phyloP scores from a whole-genome alignment of 2,113 vertebrate genomes.

The Chlorocebus sabaeus region DNA sequence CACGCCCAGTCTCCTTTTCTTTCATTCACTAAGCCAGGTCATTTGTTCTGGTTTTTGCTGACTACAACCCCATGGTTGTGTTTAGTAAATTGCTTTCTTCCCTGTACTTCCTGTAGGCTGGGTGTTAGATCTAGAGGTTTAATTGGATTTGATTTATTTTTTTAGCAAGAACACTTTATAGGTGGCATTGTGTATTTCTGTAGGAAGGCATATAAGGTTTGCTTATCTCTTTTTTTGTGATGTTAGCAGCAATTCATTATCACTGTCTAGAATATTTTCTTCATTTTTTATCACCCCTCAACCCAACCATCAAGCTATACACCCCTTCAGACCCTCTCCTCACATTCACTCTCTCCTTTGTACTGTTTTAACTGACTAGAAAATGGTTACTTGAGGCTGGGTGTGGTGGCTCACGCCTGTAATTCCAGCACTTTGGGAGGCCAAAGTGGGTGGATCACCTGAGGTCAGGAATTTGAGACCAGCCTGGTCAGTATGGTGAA shows the following conservation, averaged over 20 bases:
- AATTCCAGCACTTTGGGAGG: background rate
- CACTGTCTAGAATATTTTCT: background rate
- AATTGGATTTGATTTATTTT: conserved; percentile 3
- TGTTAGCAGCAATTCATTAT: background rate
- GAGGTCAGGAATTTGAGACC: background rate
- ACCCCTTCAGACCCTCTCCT: background rate
- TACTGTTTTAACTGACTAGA: background rate
- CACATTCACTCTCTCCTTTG: background rate
- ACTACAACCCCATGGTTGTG: background rate
- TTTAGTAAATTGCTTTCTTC: background rate
- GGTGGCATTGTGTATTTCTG: background rate
- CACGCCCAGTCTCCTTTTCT: background rate
- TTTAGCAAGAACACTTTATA: background rate
- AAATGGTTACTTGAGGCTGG: background rate
- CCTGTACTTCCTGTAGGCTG: background rate
- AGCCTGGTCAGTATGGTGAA: background rate
- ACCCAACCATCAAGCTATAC: background rate
- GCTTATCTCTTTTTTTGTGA: background rate
- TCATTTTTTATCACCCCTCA: background rate
- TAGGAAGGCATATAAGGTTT: background rate
- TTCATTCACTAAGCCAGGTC: background rate
- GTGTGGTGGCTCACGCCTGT: background rate
- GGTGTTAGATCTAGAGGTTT: background rate
- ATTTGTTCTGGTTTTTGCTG: background rate
- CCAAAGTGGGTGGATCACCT: background rate